phyloP scores from a whole-genome alignment of 2,888 invertebrate species.

The Ellobium chinense region DNA sequence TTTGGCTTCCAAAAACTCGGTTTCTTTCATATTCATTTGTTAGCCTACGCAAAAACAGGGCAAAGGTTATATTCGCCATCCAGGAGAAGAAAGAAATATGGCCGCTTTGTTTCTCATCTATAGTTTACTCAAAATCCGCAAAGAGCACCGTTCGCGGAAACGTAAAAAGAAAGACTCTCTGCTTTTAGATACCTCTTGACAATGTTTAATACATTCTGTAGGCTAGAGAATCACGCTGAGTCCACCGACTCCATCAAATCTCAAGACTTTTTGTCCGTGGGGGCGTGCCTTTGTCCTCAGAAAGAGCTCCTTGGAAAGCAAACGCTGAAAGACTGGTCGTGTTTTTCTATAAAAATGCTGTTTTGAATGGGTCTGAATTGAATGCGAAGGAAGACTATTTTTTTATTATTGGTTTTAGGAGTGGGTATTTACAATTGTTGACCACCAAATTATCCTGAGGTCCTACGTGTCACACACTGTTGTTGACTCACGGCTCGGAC shows the following conservation, averaged over 20 bases:
- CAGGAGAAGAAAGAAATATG: no score
- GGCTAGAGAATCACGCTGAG: neutral
- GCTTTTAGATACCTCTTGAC: neutral
- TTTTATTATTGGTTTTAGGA: neutral
- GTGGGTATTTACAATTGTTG: neutral
- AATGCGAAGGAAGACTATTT: neutral
- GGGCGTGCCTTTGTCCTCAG: neutral
- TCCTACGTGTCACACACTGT: neutral
- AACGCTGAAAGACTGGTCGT: neutral
- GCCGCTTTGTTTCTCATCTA: no score
- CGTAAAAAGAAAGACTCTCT: neutral
- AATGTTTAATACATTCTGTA: neutral
- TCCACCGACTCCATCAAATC: neutral
- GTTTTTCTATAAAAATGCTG: neutral
- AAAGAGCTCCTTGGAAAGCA: neutral
- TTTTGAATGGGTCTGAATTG: neutral
- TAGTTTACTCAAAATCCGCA: no score
- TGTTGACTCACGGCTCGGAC: neutral
- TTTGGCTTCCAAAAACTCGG: no score
- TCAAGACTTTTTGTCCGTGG: neutral
- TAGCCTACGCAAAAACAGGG: no score
- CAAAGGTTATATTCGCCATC: no score
- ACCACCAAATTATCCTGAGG: neutral
- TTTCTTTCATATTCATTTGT: no score
- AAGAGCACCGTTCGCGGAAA: no score